Evolutionary conservation across 2,888 invertebrate genomes (phyloP).

Genomic region (Mamestra brassicae): DNA sequence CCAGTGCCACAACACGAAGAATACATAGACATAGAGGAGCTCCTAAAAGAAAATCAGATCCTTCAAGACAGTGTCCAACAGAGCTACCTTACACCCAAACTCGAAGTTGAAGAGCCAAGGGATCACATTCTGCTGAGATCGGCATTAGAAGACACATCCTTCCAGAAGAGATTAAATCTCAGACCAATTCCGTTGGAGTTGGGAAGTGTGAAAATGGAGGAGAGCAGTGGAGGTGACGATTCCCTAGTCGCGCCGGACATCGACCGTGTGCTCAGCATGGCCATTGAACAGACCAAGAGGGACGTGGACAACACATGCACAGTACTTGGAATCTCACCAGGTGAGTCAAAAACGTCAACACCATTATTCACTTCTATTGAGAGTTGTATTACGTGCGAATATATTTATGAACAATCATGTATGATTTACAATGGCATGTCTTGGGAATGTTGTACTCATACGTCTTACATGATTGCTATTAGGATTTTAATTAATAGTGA

Average conservation of each 20-base stretch:
- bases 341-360: constrained; percentile 89
- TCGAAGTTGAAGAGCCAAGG: constrained; percentile 90
- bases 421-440: constrained; percentile 67
- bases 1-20: constrained; percentile 91
- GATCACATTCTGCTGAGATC: constrained; percentile 95
- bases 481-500: constrained; percentile 77
- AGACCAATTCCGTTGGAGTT: constrained; percentile 94
- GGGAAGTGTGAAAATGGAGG: constrained; percentile 92
- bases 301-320: constrained; percentile 96
- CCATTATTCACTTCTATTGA: constrained; percentile 64
- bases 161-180: constrained; percentile 96
- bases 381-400: constrained; percentile 59
- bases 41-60: constrained; percentile 91
- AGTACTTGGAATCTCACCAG: constrained; percentile 96
- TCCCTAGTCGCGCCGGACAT: constrained; percentile 94
- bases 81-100: constrained; percentile 88
- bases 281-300: constrained; percentile 96
- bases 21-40: constrained; percentile 92
- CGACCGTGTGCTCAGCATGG: constrained; percentile 95
- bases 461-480: constrained; percentile 68
- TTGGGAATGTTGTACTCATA: constrained; percentile 72
- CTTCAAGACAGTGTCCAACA: constrained; percentile 87
- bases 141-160: constrained; percentile 95
- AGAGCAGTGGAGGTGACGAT: constrained; percentile 91
- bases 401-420: constrained; percentile 62